These are phyloP conservation scores for Setophaga petechia DNA, from an alignment of 2,113 vertebrate genomes.

Conservation along the genomic window DNA sequence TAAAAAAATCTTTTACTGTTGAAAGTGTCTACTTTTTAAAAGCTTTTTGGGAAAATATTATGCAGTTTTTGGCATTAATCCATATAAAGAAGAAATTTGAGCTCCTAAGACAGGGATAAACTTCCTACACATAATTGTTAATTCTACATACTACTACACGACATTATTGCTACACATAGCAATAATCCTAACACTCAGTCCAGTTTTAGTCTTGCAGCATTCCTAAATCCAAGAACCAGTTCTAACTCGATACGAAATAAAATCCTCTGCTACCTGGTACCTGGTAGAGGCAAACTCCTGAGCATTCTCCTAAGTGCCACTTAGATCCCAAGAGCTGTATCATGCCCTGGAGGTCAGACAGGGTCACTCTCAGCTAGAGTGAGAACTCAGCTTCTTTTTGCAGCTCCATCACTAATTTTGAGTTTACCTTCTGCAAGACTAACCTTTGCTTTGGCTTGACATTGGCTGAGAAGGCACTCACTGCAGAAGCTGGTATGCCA, in stretches of 20 bases:
- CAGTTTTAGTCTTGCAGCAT: background rate
- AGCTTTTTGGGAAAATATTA: background rate
- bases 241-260: background rate
- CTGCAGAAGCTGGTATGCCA: background rate
- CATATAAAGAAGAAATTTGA: background rate
- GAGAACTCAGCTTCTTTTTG: background rate
- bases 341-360: background rate
- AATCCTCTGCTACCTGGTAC: background rate
- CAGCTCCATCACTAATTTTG: background rate
- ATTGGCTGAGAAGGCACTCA: background rate
- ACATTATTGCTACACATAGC: background rate
- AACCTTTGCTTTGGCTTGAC: background rate
- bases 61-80: background rate
- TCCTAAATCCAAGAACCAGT: background rate
- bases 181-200: background rate
- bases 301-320: background rate
- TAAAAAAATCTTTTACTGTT: background rate
- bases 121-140: background rate
- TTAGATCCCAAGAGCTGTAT: background rate
- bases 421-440: background rate
- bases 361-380: background rate
- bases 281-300: background rate
- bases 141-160: background rate
- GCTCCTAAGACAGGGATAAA: background rate
- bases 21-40: background rate